Percentiles rank a stretch among this genome's conserved stretches.
phyloP scores from a whole-genome alignment of 2,888 invertebrate genomes.

The Piscicola geometra region DNA sequence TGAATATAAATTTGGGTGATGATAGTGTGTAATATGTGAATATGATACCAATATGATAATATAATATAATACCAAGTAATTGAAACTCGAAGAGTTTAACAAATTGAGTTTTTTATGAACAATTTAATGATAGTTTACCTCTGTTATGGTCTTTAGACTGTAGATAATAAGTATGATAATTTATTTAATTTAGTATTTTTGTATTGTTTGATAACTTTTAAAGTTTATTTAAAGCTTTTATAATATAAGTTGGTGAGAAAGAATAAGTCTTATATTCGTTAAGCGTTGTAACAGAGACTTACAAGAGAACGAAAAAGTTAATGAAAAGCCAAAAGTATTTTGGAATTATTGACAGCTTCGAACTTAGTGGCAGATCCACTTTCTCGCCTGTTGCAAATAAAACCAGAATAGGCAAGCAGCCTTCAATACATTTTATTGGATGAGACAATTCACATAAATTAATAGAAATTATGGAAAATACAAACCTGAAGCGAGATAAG shows the following conservation, averaged over 20 bases:
- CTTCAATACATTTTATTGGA: background rate
- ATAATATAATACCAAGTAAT: background rate
- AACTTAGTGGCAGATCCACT: constrained; percentile 14
- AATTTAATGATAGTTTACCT: constrained; percentile 13
- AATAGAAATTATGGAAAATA: background rate
- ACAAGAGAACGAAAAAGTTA: constrained; percentile 29
- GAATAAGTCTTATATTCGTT: background rate
- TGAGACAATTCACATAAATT: background rate
- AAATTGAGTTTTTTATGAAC: background rate
- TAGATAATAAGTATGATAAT: background rate
- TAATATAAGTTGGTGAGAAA: background rate
- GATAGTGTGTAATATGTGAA: too few relatives aligned
- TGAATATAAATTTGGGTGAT: too few relatives aligned
- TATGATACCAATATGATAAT: too few relatives aligned
- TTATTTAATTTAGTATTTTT: background rate
- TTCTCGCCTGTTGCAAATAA: too few relatives aligned
- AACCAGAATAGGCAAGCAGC: too few relatives aligned
- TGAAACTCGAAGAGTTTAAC: background rate
- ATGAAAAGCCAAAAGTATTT: constrained; percentile 24
- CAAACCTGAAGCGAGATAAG: constrained; percentile 33
- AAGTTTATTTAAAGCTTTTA: too few relatives aligned
- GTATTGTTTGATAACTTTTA: background rate
- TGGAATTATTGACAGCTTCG: constrained; percentile 4
- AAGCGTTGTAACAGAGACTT: too few relatives aligned
- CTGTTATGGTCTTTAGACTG: constrained; percentile 26